Conservation (phyloP, 37 sponge, comb jelly and placozoan genomes). For the Aplysina aerophoba region DNA sequence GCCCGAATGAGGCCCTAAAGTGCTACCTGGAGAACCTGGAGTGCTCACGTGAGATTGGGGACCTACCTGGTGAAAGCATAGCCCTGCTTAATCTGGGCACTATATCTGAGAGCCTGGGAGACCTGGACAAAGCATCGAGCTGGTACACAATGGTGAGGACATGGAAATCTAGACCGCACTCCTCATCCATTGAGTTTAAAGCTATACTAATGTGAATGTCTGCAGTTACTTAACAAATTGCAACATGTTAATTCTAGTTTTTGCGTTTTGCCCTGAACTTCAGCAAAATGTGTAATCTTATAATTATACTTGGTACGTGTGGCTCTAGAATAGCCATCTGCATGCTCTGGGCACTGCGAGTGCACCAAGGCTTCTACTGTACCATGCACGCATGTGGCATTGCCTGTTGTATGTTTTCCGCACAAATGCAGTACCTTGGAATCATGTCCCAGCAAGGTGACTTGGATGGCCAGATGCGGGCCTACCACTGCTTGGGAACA, state of each 20-base stretch:
- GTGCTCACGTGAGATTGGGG: slow-evolving; percentile 21
- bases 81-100: slow-evolving; percentile 64
- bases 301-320: too few relatives aligned
- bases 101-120: slow-evolving; percentile 50
- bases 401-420: neutral
- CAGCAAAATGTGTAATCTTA: too few relatives aligned
- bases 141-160: slow-evolving; percentile 78
- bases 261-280: too few relatives aligned
- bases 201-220: too few relatives aligned
- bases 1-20: slow-evolving; percentile 60
- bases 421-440: slow-evolving; percentile 48
- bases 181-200: too few relatives aligned
- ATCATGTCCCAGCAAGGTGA: slow-evolving; percentile 42
- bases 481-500: slow-evolving; percentile 34
- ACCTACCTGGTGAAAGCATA: slow-evolving; percentile 42
- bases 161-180: too few relatives aligned
- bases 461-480: slow-evolving; percentile 52
- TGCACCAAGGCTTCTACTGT: neutral
- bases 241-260: too few relatives aligned
- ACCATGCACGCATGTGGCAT: neutral
- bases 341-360: too few relatives aligned
- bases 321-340: too few relatives aligned
- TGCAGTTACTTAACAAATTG: too few relatives aligned
- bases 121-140: slow-evolving; percentile 54
- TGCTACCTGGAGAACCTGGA: slow-evolving; percentile 61